These are phyloP conservation scores for Tapirus terrestris DNA, from an alignment of 2,113 vertebrate genomes.

Conservation along the genomic window DNA sequence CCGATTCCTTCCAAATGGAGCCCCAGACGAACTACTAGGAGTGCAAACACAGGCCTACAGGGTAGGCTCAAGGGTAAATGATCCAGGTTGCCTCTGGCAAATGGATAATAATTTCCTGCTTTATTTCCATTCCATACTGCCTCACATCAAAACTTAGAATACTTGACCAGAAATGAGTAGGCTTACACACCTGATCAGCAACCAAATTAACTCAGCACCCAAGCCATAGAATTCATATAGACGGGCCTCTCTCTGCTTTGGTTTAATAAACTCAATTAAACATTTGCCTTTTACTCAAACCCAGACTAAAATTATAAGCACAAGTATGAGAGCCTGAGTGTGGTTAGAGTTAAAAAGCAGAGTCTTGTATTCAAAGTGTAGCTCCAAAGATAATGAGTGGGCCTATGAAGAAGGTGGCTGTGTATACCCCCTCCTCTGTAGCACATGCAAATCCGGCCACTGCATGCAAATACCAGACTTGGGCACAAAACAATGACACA, in stretches of 20 bases:
- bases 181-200: background rate
- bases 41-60: background rate
- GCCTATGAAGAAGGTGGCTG: constrained; percentile 47
- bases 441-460: constrained; percentile 79
- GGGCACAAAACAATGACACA: constrained; percentile 82
- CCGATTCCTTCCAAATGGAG: background rate
- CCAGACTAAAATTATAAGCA: constrained; percentile 52
- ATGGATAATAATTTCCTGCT: constrained; percentile 12
- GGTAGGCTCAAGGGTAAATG: background rate
- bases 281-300: constrained; percentile 43
- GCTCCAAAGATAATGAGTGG: constrained; percentile 42
- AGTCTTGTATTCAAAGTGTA: constrained; percentile 14
- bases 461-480: constrained; percentile 79
- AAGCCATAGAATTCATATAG: background rate
- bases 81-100: constrained; percentile 2
- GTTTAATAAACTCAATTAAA: constrained; percentile 55
- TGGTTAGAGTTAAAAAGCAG: constrained; percentile 59
- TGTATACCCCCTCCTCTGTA: constrained; percentile 59
- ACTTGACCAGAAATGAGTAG: background rate
- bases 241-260: constrained; percentile 8
- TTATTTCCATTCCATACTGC: constrained; percentile 25
- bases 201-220: constrained; percentile 15
- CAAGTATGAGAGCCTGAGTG: background rate
- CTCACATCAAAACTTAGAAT: constrained; percentile 41
- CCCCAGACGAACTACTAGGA: constrained; percentile 2